These are phyloP conservation scores for Eptatretus atami DNA, from an alignment of 2,797 vertebrate species.

Conservation along the genomic window DNA sequence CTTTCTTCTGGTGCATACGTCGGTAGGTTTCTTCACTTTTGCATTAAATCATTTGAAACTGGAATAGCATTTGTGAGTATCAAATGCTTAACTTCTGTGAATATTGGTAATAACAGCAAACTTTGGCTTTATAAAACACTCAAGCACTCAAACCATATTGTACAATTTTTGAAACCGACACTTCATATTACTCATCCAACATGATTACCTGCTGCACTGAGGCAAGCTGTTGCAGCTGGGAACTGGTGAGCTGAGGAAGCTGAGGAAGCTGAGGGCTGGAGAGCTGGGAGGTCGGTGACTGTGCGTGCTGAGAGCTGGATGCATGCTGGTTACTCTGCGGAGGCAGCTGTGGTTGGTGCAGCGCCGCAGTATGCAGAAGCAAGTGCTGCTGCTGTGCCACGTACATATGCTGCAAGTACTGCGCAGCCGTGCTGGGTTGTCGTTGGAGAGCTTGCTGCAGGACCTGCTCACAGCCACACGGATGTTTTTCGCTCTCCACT, in stretches of 20 bases:
- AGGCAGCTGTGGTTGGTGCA: slow-evolving; percentile 26
- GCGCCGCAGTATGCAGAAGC: slow-evolving; percentile 53
- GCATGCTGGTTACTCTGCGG: slow-evolving; percentile 40
- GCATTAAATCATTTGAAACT: too few species aligned
- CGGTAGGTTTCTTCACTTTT: too few species aligned
- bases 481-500: neutral
- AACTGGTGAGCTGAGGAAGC: slow-evolving; percentile 4
- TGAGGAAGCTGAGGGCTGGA: too few species aligned
- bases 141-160: too few species aligned
- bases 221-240: slow-evolving; percentile 45
- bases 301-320: slow-evolving; percentile 13
- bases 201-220: slow-evolving; percentile 33
- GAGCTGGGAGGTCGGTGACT: too few species aligned
- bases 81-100: too few species aligned
- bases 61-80: too few species aligned
- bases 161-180: too few species aligned
- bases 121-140: too few species aligned
- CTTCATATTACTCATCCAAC: too few species aligned
- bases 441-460: slow-evolving; percentile 61
- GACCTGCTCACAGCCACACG: slow-evolving; percentile 23
- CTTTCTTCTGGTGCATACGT: too few species aligned
- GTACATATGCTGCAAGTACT: slow-evolving; percentile 80
- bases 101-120: too few species aligned
- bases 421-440: slow-evolving; percentile 48
- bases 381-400: slow-evolving; percentile 70